Base-by-base conservation (phyloP, 2,888 invertebrate species). In the Blomia tropicalis region DNA sequence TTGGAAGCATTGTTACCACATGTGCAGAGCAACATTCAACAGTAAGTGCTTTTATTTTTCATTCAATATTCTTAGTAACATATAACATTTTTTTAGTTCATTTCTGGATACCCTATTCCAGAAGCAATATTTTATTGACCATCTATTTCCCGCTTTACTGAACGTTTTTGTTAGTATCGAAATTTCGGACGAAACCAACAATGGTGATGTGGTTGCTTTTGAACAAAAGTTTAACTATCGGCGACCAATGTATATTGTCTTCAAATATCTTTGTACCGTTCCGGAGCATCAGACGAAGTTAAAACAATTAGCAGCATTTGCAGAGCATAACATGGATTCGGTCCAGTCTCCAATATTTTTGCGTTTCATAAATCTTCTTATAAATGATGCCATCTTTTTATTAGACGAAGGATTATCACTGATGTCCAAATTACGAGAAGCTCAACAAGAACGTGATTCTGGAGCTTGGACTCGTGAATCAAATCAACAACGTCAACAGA, bases 191-290 rank as follows among this genome's bases (percentile, higher is more conserved):
- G 62, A 62, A 23, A 22, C 62, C n/a, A 54, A 36, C 54, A 54
- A 36, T 54, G 93, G 93, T 0, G 88, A 92, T 73, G 87, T 85
- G 71, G 92, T 93, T 23, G 85, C 88, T 70, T 93, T 93, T 72
- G 93, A 93, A 72, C 90, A 93, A 74, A 95, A 93, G 76, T 95
- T 95, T 74, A 90, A 91, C 74, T 95, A 95, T 73, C 80, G 93
- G 25, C 80, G 89, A 43, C 93, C 93, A 1, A 93, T 95, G 91
- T 93, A 95, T 72, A 79, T 83, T 41, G 84, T 91, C 1, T 85
- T 95, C 82, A 85, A 90, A 72, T 91, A 86, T 75, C 76, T 93
- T 53, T 93, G 91, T 91, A 81, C 81, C 60, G 79, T 85, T 65
- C 79, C 83, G 19, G 82, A 86, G 67, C 90, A 92, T 70, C 78